A percentile compares a stretch with the other conserved stretches of the same genome.
These are phyloP conservation scores for Stomorhina lunata DNA, from an alignment of 2,888 invertebrate genomes.

Conservation along the genomic window DNA sequence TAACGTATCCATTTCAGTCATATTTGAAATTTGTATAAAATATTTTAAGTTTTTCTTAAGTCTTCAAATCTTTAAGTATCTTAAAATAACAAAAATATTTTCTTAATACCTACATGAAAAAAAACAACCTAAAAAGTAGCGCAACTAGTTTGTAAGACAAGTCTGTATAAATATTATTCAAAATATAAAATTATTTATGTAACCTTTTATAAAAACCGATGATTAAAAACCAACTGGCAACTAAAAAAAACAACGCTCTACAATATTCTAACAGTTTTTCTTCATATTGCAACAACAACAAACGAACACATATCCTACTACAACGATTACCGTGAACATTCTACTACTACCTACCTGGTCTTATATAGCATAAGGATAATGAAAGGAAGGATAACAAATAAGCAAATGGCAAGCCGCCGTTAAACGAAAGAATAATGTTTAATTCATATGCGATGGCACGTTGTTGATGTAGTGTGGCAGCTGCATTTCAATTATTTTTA, in stretches of 20 bases:
- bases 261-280: conserved; percentile 51
- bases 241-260: conserved; percentile 36
- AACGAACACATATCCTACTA: conserved; percentile 13
- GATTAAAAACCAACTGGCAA: conserved; percentile 30
- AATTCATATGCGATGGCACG: conserved; percentile 34
- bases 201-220: neutral
- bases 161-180: neutral
- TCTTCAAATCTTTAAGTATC: neutral
- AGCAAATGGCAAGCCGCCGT: conserved; percentile 27
- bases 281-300: neutral
- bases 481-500: conserved; percentile 38
- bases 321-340: too few species aligned
- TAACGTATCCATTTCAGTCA: too few species aligned
- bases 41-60: neutral
- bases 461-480: conserved; percentile 32
- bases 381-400: conserved; percentile 23
- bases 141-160: conserved; percentile 63
- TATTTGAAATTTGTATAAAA: too few species aligned
- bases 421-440: conserved; percentile 16
- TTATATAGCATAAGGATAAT: conserved; percentile 37
- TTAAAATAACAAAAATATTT: neutral
- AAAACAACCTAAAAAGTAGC: conserved; percentile 48
- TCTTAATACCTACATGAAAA: neutral
- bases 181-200: conserved; percentile 29
- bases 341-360: conserved; percentile 40